phyloP scores from a whole-genome alignment of 2,113 vertebrate genomes.

The Micronycteris hirsuta region DNA sequence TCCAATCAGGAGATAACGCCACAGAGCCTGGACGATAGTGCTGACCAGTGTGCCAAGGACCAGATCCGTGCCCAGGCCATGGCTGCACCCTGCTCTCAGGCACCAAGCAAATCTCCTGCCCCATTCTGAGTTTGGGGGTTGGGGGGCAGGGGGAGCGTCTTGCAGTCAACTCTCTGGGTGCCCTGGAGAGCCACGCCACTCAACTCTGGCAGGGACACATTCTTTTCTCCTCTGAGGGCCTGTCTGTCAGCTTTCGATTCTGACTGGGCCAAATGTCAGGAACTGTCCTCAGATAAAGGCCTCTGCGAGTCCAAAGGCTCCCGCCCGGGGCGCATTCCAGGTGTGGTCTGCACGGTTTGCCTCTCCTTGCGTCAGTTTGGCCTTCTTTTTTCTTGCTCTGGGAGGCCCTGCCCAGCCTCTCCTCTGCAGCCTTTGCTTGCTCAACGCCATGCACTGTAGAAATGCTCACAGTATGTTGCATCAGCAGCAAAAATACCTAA shows the following conservation, averaged over 20 bases:
- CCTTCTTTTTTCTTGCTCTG: background rate
- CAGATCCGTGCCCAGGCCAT: background rate
- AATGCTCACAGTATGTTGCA: conserved; percentile 18
- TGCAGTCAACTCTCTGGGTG: no score
- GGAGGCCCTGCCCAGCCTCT: background rate
- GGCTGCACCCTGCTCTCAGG: background rate
- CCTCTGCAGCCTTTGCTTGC: background rate
- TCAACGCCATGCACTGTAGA: background rate
- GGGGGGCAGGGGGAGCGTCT: no score
- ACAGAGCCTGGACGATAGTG: background rate
- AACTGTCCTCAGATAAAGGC: background rate
- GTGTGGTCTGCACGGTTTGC: background rate
- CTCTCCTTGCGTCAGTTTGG: background rate
- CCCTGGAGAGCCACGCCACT: background rate
- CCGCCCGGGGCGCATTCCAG: conserved; percentile 17
- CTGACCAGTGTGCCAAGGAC: background rate
- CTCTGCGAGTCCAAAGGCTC: conserved; percentile 34
- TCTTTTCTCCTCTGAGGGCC: background rate
- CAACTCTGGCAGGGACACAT: background rate
- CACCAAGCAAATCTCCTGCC: background rate
- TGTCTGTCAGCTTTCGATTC: background rate
- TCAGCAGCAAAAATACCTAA: conserved; percentile 13
- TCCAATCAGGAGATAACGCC: no score
- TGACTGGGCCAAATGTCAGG: background rate
- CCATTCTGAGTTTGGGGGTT: background rate